Evolutionary conservation across 2,888 invertebrate genomes (phyloP), one percentile per base, ranked within the genome.

Genomic region (Archaeoteleia sp.): DNA sequence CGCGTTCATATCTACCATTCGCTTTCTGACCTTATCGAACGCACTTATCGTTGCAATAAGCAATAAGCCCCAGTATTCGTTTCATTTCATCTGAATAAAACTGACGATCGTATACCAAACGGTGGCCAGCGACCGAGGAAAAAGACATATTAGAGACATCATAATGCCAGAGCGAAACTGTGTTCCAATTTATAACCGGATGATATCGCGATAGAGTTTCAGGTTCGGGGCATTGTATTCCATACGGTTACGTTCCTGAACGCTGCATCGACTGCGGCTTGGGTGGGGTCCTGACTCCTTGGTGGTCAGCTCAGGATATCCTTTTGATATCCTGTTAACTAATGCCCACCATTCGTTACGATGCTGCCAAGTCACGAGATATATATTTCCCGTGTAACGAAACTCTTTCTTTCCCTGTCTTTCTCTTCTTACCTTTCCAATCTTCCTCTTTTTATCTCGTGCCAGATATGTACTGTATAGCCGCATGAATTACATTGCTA

Each of bases 281-380:
- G 83, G 84, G 83, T 83, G 82, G 82, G 83, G 82, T 82, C 77
- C 62, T 67, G 74, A 70, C 82, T 80, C 76, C 81, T 82, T 79
- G 84, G 84, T 85, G 84, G 83, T 81, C 83, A 72, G 74, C 78
- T 76, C 78, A 76, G 78, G 77, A 80, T 84, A 83, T 84, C 82
- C 83, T 83, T 85, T 85, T 85, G 85, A 85, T 85, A 85, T 85
- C 82, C 84, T 82, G 84, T 85, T 85, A 85, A 85, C 84, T 85
- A 85, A 85, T 85, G 83, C 78, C 81, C 71, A 72, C 82, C 79
- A 85, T 85, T 84, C 82, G 78, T 85, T 84, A 83, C 77, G 78
- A 80, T 82, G 57, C 72, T 71, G 70, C 65, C 68, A 69, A 46
- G 68, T 60, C 66, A 70, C 63, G 73, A 77, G 78, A 78, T 75